Conservation (phyloP, 1,140 invertebrate genomes). For the Cotesia vestalis region DNA sequence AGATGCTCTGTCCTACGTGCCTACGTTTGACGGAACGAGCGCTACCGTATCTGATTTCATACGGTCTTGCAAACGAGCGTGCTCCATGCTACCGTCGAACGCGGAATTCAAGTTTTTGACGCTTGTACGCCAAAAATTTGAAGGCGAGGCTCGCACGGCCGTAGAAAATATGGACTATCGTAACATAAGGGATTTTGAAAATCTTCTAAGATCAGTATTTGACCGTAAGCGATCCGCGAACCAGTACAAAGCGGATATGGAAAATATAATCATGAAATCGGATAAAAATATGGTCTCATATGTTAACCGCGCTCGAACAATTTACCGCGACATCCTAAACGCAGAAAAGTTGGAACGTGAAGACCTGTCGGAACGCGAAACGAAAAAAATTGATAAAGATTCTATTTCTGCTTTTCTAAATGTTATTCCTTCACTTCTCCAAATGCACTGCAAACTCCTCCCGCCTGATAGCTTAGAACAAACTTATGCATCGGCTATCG, state of each 20-base stretch:
- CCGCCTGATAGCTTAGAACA: too few relatives aligned
- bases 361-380: too few relatives aligned
- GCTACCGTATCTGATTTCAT: too few relatives aligned
- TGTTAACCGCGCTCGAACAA: not conserved
- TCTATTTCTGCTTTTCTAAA: too few relatives aligned
- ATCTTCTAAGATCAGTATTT: not conserved
- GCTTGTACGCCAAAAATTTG: constrained; percentile 7
- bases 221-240: not conserved
- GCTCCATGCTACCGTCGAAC: too few relatives aligned
- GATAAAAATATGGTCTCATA: not conserved
- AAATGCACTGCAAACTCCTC: too few relatives aligned
- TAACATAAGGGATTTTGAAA: not conserved
- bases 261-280: not conserved
- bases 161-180: constrained; percentile 13
- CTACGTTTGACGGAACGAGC: too few relatives aligned
- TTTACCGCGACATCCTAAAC: not conserved
- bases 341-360: not conserved
- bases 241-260: constrained; percentile 11
- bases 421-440: too few relatives aligned
- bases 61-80: too few relatives aligned
- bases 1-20: too few relatives aligned
- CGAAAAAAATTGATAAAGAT: too few relatives aligned
- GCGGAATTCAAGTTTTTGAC: not conserved
- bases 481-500: too few relatives aligned
- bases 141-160: not conserved